A percentile compares a stretch with the other conserved stretches of the same genome.
phyloP scores from a whole-genome alignment of 92 coral and sea anemone genomes.

The Actinostola sp. region DNA sequence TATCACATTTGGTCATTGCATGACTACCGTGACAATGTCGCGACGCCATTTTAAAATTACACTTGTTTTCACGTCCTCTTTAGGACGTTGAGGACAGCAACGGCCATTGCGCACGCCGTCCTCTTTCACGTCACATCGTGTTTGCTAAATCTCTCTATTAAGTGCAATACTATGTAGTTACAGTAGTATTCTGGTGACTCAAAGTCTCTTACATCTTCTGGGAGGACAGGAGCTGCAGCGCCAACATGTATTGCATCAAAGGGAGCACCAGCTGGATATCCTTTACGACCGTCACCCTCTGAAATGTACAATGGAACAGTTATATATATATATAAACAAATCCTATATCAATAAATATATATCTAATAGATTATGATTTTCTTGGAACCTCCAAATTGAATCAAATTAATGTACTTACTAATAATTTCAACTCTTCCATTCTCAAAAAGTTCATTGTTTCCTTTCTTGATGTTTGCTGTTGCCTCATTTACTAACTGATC shows the following conservation, averaged over 20 bases:
- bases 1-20: no score
- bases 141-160: not conserved
- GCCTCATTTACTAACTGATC: conserved; percentile 83
- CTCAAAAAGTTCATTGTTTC: conserved; percentile 78
- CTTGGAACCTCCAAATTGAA: no score
- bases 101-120: no score
- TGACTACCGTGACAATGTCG: no score
- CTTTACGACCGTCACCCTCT: conserved; percentile 90
- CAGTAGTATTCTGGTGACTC: not conserved
- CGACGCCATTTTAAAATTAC: no score
- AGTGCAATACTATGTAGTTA: not conserved
- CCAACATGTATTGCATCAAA: conserved; percentile 91
- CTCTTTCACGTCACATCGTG: no score
- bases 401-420: conserved; percentile 60
- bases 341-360: not conserved
- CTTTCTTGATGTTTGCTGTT: conserved; percentile 74
- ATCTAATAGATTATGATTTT: no score
- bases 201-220: conserved; percentile 68
- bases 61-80: no score
- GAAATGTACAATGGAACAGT: not conserved
- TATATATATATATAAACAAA: not conserved
- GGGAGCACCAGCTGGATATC: conserved; percentile 76
- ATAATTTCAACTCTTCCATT: conserved; percentile 67
- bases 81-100: no score
- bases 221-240: conserved; percentile 81